Conservation (phyloP, 2,797 vertebrate genomes). For the Cyclopterus lumpus region DNA sequence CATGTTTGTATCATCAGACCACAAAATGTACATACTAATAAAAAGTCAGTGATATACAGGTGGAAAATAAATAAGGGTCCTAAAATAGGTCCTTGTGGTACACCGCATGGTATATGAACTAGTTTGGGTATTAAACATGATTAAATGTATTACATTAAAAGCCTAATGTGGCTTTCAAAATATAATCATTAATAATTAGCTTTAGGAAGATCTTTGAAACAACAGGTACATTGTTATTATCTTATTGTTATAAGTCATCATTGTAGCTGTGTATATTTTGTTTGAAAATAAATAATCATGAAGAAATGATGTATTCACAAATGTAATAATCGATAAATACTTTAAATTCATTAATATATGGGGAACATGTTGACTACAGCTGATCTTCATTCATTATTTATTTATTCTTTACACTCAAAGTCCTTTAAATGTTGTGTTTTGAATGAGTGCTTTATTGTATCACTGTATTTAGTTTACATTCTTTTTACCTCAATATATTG, state of each 20-base stretch:
- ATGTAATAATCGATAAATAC: neutral
- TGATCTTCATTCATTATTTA: neutral
- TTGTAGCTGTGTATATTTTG: neutral
- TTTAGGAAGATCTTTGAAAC: neutral
- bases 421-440: neutral
- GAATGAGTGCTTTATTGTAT: too few species aligned
- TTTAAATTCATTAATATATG: neutral
- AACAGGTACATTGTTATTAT: neutral
- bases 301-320: neutral
- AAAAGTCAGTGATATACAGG: neutral
- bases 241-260: neutral
- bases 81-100: conserved; percentile 40
- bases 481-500: neutral
- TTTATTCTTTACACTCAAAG: neutral
- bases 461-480: too few species aligned
- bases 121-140: neutral
- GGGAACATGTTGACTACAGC: neutral
- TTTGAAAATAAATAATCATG: neutral
- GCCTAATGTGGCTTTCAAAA: neutral
- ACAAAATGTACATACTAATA: neutral
- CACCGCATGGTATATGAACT: neutral
- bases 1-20: neutral
- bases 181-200: too few species aligned
- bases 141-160: neutral
- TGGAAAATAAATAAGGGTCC: neutral